Evolutionary conservation across 2,113 vertebrate species (phyloP).

Genomic region (Sorex araneus): DNA sequence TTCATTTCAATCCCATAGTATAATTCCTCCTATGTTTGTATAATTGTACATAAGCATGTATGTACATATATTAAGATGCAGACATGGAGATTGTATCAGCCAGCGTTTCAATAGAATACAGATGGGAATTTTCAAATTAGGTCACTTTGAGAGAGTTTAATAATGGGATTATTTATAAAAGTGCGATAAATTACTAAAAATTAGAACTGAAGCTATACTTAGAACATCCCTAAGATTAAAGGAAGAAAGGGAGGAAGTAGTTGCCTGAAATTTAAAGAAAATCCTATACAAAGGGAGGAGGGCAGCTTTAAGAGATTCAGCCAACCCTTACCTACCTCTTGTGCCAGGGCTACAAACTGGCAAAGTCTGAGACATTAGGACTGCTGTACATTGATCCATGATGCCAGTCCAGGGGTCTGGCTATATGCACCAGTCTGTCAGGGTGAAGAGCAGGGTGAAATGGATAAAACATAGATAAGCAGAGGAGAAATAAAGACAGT

Average conservation of each 20-base stretch:
- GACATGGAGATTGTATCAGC: not conserved
- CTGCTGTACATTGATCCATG: not conserved
- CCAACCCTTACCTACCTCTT: not conserved
- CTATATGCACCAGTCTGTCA: too few relatives aligned
- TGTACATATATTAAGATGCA: not conserved
- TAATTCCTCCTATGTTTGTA: not conserved
- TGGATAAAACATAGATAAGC: not conserved
- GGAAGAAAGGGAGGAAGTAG: not conserved
- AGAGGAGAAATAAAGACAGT: not conserved
- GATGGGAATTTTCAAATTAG: conserved; percentile 21
- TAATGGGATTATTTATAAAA: conserved; percentile 41
- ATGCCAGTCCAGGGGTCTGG: not conserved
- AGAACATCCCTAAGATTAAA: not conserved
- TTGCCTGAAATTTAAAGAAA: not conserved
- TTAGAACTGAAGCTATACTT: not conserved
- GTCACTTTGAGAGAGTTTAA: not conserved
- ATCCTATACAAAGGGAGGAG: not conserved
- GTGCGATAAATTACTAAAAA: not conserved
- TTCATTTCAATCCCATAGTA: not conserved
- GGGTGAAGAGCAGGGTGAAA: not conserved
- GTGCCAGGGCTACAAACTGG: not conserved
- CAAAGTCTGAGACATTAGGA: not conserved
- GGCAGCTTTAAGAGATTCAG: not conserved
- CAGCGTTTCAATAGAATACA: conserved; percentile 31
- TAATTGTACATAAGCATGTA: not conserved